Evolutionary conservation across 2,888 invertebrate species (phyloP).

Genomic region (Yponomeuta sedellus): DNA sequence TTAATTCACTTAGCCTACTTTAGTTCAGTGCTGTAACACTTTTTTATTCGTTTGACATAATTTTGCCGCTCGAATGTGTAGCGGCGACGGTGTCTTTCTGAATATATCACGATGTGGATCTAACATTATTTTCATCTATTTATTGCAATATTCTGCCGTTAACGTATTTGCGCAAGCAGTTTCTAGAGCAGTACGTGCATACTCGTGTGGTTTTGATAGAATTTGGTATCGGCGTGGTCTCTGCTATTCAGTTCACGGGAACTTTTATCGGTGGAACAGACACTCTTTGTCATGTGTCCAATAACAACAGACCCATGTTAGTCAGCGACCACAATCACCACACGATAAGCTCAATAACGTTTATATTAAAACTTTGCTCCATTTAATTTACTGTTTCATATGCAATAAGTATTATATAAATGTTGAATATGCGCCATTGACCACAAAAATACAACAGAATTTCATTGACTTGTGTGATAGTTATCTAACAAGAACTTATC

Average conservation of each 20-base stretch:
- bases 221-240: not conserved
- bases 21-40: constrained; percentile 65
- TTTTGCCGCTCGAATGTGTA: constrained; percentile 48
- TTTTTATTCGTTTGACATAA: constrained; percentile 60
- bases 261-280: constrained; percentile 23
- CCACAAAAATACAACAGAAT: too few relatives aligned
- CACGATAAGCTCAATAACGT: constrained; percentile 22
- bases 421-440: not conserved
- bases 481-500: too few relatives aligned
- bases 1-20: constrained; percentile 72
- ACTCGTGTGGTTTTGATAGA: not conserved
- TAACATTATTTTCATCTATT: constrained; percentile 6
- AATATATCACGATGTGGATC: constrained; percentile 2
- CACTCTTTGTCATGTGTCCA: constrained; percentile 18
- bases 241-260: constrained; percentile 1
- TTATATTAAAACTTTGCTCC: not conserved
- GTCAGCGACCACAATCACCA: constrained; percentile 19
- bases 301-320: constrained; percentile 22
- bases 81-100: constrained; percentile 23
- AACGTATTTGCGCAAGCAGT: not conserved
- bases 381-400: too few relatives aligned
- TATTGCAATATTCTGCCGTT: not conserved
- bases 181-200: not conserved
- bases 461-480: too few relatives aligned
- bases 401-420: not conserved